Base-by-base conservation (phyloP, 2,888 invertebrate genomes). In the Camponotus fellah region DNA sequence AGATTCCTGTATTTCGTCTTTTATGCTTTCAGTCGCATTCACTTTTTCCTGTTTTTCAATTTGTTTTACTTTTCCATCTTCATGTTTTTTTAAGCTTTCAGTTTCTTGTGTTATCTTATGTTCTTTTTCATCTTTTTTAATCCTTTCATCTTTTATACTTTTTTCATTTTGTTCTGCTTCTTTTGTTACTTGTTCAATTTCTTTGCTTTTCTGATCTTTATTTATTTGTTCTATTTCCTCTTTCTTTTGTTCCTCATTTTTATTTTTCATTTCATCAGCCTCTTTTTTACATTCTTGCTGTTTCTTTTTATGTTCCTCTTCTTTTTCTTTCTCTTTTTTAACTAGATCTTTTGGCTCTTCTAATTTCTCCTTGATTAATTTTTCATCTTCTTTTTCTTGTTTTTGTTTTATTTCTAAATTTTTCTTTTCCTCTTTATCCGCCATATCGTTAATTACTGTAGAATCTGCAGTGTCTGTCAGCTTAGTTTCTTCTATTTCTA, bases 401-500 rank as follows among this genome's bases (percentile, higher is more conserved):
- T 84, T 64, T 46, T 60, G n/a, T 53, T 75, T 32, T 40, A 17
- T 84, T 65, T 83, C 40, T 53, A 43, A 69, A 60, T 82, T 86
- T 77, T 80, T 68, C 1, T 12, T 66, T 5, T 66, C 32, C 21
- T 49, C 56, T 34, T 56, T 43, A 21, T 58, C 14, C 34, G 53
- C 43, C 14, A 2, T 34, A 21, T 53, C 65, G 53, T n/a, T 26
- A 3, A 6, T 65, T 65, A 49, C 12, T 53, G 17, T 26, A 37
- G 37, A 76, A 3, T 85, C 75, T 82, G 62, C 84, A 89, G 83
- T 49, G 80, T 66, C 46, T 1, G 14, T n/a, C 56, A 77, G 46
- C 40, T 81, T n/a, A 69, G 32, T 68, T 77, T 82, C 56, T 46
- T 32, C 26, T 34, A 21, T 17, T 34, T 76, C 21, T 34, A 12